These are phyloP conservation scores for Hydrotaea cyrtoneurina DNA, from an alignment of 2,888 invertebrate genomes.

Conservation along the genomic window DNA sequence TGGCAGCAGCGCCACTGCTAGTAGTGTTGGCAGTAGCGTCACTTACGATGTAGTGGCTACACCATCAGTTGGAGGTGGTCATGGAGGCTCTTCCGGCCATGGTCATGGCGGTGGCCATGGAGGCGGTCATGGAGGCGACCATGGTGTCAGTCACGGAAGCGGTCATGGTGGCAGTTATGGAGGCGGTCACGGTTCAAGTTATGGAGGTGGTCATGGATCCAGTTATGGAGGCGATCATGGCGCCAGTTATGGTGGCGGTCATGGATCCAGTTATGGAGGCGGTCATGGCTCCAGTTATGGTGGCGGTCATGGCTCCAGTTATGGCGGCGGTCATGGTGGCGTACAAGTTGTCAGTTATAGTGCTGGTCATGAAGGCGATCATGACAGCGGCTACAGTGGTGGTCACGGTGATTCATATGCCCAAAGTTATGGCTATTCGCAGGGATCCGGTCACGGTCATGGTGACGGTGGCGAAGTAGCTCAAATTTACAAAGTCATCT, in stretches of 20 bases:
- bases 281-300: slow-evolving; percentile 21
- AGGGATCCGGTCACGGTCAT: slow-evolving; percentile 39
- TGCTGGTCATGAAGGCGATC: background rate
- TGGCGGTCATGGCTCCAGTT: slow-evolving; percentile 31
- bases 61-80: slow-evolving; percentile 39
- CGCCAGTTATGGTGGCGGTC: slow-evolving; percentile 11
- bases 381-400: slow-evolving; percentile 21
- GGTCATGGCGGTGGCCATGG: slow-evolving; percentile 40
- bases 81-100: slow-evolving; percentile 15
- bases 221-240: slow-evolving; percentile 46
- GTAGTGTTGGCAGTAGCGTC: slow-evolving; percentile 42
- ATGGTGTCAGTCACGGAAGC: slow-evolving; percentile 39
- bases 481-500: slow-evolving; percentile 62
- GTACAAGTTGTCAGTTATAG: background rate
- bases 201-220: slow-evolving; percentile 46
- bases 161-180: slow-evolving; percentile 41
- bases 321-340: slow-evolving; percentile 42
- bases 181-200: slow-evolving; percentile 49
- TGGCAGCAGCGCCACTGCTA: slow-evolving; percentile 33
- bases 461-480: slow-evolving; percentile 38
- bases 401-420: slow-evolving; percentile 29
- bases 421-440: slow-evolving; percentile 20
- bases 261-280: slow-evolving; percentile 30
- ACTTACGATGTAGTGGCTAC: slow-evolving; percentile 49
- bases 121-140: slow-evolving; percentile 43